These are phyloP conservation scores for Spheniscus humboldti DNA, from an alignment of 2,797 vertebrate genomes.

Conservation along the genomic window DNA sequence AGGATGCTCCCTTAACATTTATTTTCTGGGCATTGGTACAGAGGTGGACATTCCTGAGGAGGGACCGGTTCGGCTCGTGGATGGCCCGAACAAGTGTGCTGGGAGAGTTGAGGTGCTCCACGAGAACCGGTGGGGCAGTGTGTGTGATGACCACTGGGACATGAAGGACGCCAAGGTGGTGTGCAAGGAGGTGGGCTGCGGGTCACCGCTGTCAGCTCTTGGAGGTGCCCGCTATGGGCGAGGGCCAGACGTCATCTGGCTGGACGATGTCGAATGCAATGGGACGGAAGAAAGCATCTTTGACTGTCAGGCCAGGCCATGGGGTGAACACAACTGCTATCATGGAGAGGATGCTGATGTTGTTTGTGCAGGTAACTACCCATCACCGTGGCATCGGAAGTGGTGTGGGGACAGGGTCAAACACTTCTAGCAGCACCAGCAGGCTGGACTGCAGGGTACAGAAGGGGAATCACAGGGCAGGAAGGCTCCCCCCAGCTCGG, in stretches of 20 bases:
- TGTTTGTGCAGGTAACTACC: background rate
- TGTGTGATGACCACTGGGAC: conserved; percentile 48
- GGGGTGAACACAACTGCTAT: conserved; percentile 8
- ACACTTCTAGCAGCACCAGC: background rate
- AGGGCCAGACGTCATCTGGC: background rate
- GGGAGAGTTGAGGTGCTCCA: conserved; percentile 32
- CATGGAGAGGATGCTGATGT: background rate
- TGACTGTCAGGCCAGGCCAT: background rate
- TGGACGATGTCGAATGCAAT: background rate
- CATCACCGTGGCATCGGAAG: background rate
- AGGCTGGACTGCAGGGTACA: background rate
- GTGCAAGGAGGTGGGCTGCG: conserved; percentile 35
- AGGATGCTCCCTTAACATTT: background rate
- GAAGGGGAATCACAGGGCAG: background rate
- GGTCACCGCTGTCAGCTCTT: background rate
- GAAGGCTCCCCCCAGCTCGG: background rate
- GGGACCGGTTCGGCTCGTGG: background rate
- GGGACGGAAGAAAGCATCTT: background rate
- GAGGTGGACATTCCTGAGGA: background rate
- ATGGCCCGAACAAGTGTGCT: background rate
- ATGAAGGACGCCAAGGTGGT: conserved; percentile 1
- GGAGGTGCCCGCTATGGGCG: background rate
- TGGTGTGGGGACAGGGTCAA: too few species aligned
- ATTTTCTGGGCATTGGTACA: background rate
- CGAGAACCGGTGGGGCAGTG: conserved; percentile 19